Evolutionary conservation across 2,113 vertebrate genomes (phyloP).

Genomic region (Athene cunicularia): DNA sequence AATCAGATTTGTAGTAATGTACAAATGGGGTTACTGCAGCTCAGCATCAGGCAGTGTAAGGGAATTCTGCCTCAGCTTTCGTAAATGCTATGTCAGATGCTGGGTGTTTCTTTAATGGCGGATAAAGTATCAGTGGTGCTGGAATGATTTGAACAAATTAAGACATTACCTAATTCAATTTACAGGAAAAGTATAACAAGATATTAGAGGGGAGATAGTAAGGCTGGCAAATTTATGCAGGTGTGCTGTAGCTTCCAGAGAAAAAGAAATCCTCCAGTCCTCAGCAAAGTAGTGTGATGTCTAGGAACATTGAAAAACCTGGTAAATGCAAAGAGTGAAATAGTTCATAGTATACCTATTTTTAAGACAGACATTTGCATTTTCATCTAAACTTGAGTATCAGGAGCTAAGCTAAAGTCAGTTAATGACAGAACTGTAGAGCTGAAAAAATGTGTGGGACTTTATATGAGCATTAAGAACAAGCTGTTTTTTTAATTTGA

Average conservation of each 20-base stretch:
- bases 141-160: not conserved
- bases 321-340: no score
- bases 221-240: not conserved
- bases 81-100: not conserved
- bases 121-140: not conserved
- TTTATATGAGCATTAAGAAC: not conserved
- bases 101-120: not conserved
- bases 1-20: not conserved
- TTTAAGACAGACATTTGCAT: not conserved
- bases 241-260: not conserved
- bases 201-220: not conserved
- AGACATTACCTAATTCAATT: not conserved
- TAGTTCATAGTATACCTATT: not conserved
- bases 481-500: not conserved
- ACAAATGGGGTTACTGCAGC: not conserved
- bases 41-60: not conserved
- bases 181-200: not conserved
- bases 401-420: not conserved
- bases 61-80: not conserved
- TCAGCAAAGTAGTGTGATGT: not conserved
- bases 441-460: not conserved
- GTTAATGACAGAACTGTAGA: not conserved
- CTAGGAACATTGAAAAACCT: not conserved
- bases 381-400: not conserved
- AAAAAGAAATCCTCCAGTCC: fast-evolving